Conservation (phyloP, 2,113 vertebrate species). For the Ornithorhynchus anatinus region DNA sequence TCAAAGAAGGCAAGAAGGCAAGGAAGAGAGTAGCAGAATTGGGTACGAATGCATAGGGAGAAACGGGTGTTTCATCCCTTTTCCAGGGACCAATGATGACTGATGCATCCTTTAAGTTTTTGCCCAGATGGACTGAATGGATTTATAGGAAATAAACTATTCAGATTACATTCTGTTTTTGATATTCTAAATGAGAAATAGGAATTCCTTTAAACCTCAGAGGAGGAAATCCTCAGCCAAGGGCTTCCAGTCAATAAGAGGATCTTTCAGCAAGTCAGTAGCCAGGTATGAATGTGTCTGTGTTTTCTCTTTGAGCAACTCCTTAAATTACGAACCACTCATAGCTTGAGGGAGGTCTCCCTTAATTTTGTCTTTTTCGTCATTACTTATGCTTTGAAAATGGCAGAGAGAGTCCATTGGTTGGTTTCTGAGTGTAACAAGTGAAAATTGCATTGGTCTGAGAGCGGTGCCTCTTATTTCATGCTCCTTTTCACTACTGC, state of each 20-base stretch:
- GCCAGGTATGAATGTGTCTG: neutral
- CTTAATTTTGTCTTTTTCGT: conserved; percentile 2
- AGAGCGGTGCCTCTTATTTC: conserved; percentile 65
- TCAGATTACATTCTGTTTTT: conserved; percentile 6
- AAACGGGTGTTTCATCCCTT: neutral
- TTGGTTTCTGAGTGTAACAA: conserved; percentile 50
- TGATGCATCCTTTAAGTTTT: conserved; percentile 35
- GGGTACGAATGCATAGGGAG: neutral
- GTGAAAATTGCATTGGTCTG: conserved; percentile 61
- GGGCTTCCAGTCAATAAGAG: conserved; percentile 7
- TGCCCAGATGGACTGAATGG: conserved; percentile 13
- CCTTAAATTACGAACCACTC: neutral
- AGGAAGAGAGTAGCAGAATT: neutral
- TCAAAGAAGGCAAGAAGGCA: neutral
- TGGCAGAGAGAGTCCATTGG: conserved; percentile 3
- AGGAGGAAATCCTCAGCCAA: conserved; percentile 19
- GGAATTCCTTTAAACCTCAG: conserved; percentile 30
- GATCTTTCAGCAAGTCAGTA: neutral
- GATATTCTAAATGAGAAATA: conserved; percentile 40
- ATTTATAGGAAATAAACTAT: conserved; percentile 53
- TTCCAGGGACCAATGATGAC: neutral
- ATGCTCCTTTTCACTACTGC: conserved; percentile 35
- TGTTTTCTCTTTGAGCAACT: conserved; percentile 12
- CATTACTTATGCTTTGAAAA: neutral
- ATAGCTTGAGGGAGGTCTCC: neutral